Evolutionary conservation across 2,797 vertebrate genomes (phyloP), one percentile per base, ranked within the genome.

Genomic region (Micropoecilia bifurca): DNA sequence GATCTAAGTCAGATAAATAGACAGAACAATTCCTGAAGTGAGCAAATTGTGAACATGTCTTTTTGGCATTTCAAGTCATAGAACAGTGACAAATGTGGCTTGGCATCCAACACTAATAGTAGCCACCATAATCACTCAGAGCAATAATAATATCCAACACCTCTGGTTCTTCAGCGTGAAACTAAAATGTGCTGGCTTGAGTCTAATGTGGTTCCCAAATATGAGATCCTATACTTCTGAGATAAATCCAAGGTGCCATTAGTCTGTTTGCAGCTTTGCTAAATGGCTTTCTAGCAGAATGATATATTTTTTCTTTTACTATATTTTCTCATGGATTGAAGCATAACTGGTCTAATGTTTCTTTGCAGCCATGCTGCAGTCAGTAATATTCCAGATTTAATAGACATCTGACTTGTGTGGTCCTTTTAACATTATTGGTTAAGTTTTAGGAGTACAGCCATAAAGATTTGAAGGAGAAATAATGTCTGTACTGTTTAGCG

Each of bases 381-480:
- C 36, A 13, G 39, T 69, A 43, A 69, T 13, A 69, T 14, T 41
- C 39, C 20, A 43, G 39, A 25, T 69, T 69, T n/a, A 69, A 12
- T 13, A 43, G 39, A 25, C 36, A 41, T 36, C 30, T 36, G 30
- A 63, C 16, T 41, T 41, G 63, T 73, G 8, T 39, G 18, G 80
- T 73, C 13, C 18, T 68, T 79, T 73, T 47, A 45, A 57, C 46
- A 30, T 61, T 72, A 39, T 1, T 71, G 46, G 47, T 59, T 57
- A 79, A 82, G n/a, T 57, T 57, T 14, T 57, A 85, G 74, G 53
- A 84, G 55, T n/a, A 28, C n/a, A 78, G 74, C 43, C 20, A 59
- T 55, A 47, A 72, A 75, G n/a, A 36, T 33, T 78, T 79, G 55
- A 53, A n/a, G 41, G 20, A 47, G 47, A 88, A 73, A 59, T 73